Percentiles rank a stretch among this genome's conserved stretches.
Evolutionary conservation across 2,888 invertebrate genomes (phyloP).

Genomic region (Bugulina stolonifera): DNA sequence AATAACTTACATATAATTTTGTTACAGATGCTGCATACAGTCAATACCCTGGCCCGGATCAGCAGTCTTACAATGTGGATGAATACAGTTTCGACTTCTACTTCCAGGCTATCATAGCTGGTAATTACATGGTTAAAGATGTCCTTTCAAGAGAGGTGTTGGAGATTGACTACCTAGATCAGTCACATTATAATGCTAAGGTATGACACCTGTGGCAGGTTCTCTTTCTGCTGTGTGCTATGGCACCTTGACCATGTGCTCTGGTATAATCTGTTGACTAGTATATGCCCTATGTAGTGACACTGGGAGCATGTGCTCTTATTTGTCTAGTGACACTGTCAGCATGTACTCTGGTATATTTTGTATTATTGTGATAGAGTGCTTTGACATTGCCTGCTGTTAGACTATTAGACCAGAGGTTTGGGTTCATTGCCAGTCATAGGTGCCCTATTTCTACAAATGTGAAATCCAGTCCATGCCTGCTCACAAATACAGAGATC

Average conservation of each 20-base stretch:
- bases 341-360: no score
- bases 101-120: slow-evolving; percentile 18
- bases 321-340: no score
- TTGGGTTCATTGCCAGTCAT: no score
- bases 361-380: no score
- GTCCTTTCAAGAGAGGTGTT: slow-evolving; percentile 12
- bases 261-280: background rate
- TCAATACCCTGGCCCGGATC: background rate
- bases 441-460: no score
- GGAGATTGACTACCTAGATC: slow-evolving; percentile 21
- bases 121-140: slow-evolving; percentile 19
- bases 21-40: background rate
- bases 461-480: no score
- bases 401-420: no score
- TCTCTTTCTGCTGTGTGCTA: background rate
- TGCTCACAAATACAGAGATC: no score
- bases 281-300: background rate
- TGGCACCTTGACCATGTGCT: no score
- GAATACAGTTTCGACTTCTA: slow-evolving; percentile 23
- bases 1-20: no score
- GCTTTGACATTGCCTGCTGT: no score
- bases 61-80: background rate
- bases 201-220: background rate
- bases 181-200: slow-evolving; percentile 20
- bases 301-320: no score